phyloP scores from a whole-genome alignment of 2,888 invertebrate species.

The Automeris io region DNA sequence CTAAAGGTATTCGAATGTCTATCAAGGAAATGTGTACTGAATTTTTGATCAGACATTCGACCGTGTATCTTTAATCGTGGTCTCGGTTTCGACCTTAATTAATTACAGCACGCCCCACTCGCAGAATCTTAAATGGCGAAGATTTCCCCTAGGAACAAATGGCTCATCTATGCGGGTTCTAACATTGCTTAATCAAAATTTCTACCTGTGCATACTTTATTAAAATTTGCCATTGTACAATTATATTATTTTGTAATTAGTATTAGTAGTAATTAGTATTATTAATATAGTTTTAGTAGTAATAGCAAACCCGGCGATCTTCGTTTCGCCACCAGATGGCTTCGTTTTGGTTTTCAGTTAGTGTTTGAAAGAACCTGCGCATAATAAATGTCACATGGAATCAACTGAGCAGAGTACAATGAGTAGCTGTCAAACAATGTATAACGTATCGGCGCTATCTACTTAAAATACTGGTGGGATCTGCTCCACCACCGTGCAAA shows the following conservation, averaged over 20 bases:
- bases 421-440: no score
- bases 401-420: no score
- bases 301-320: no score
- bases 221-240: not conserved
- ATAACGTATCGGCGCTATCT: no score
- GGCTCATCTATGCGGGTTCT: not conserved
- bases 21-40: constrained; percentile 9
- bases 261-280: no score
- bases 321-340: no score
- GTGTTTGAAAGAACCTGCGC: no score
- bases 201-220: not conserved
- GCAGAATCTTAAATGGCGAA: constrained; percentile 16
- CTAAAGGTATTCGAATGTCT: not conserved
- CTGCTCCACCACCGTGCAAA: no score
- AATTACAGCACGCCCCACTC: constrained; percentile 17
- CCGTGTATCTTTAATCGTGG: constrained; percentile 9
- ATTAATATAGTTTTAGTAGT: no score
- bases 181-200: constrained; percentile 7
- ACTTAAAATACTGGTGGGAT: no score
- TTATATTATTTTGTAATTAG: not conserved
- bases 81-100: constrained; percentile 13
- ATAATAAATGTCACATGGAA: no score
- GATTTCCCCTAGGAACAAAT: constrained; percentile 14
- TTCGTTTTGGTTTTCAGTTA: no score
- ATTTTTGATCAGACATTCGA: constrained; percentile 10